Base-by-base conservation (phyloP, 2,797 vertebrate species). In the Scolopax rusticola region DNA sequence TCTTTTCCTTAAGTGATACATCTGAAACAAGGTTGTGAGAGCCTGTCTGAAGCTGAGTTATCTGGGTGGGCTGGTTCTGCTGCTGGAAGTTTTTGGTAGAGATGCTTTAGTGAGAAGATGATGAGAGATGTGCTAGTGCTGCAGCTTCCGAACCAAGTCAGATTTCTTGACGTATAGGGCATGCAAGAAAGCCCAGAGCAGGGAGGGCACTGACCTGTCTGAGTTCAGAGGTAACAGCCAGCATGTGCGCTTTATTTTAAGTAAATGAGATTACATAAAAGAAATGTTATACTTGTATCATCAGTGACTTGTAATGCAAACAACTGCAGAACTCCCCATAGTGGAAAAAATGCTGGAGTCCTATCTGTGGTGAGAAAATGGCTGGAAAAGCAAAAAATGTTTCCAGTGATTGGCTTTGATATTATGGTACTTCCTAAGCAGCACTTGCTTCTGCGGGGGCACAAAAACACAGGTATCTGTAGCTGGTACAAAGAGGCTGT, bases 391-490 rank as follows among this genome's bases (percentile, higher is more conserved):
- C 12, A 43, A 10, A 45, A 64, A 82, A 50, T 12, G 21, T 56
- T 70, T 82, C 51, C 15, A 28, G 45, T 25, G 23, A 47, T 41
- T 1, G 0, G 18, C 30, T 87, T 65, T 64, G 21, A 15, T 38
- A 36, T 15, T 36, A 8, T 36, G 40, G 40, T 77, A 48, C 65
- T 67, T 78, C 20, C 18, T 54, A 27, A 43, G 27, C 15, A 43
- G 27, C n/a, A 23, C 27, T 33, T 65, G 19, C 15, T 54, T 48
- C n/a, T 40, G 19, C 0, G 0, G 5, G 30, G 16, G 4, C 6
- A 4, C 43, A 65, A 64, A 4, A 1, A 4, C 3, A 27, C 15
- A 7, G 23, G 8, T 36, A 6, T 19, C 28, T 70, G 2, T 45
- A 24, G 38, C 32, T 60, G 20, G 12, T 73, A 50, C 48, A 56